Conservation (phyloP, 2,888 invertebrate species). For the Hydrotaea diabolus region DNA sequence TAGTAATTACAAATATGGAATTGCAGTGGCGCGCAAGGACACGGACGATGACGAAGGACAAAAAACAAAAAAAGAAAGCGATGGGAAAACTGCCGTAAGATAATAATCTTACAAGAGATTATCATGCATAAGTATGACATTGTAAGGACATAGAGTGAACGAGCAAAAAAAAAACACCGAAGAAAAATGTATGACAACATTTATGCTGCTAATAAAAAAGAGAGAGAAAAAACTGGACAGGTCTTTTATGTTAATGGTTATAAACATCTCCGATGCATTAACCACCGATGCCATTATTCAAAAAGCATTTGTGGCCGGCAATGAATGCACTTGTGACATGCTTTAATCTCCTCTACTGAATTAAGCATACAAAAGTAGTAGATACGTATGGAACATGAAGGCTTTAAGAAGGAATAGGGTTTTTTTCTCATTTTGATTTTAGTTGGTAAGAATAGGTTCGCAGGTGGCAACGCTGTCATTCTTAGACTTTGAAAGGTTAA, state of each 20-base stretch:
- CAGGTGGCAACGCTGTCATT: too few relatives aligned
- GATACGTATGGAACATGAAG: too few relatives aligned
- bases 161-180: too few relatives aligned
- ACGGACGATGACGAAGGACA: neutral
- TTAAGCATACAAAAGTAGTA: too few relatives aligned
- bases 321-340: too few relatives aligned
- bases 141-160: too few relatives aligned
- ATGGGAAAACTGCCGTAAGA: neutral
- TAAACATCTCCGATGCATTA: conserved; percentile 11
- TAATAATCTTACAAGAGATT: conserved; percentile 42
- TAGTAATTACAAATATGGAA: conserved; percentile 78
- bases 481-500: too few relatives aligned
- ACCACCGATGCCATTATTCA: neutral
- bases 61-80: conserved; percentile 21
- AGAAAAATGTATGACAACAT: conserved; percentile 10
- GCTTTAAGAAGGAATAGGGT: too few relatives aligned
- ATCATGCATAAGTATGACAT: conserved; percentile 41
- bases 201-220: conserved; percentile 19
- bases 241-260: conserved; percentile 23
- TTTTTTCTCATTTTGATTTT: too few relatives aligned
- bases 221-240: conserved; percentile 24
- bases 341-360: too few relatives aligned
- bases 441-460: too few relatives aligned
- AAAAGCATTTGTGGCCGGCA: too few relatives aligned
- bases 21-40: conserved; percentile 43